Conservation (phyloP, 2,113 vertebrate genomes). For the Nothobranchius kuhntae region DNA sequence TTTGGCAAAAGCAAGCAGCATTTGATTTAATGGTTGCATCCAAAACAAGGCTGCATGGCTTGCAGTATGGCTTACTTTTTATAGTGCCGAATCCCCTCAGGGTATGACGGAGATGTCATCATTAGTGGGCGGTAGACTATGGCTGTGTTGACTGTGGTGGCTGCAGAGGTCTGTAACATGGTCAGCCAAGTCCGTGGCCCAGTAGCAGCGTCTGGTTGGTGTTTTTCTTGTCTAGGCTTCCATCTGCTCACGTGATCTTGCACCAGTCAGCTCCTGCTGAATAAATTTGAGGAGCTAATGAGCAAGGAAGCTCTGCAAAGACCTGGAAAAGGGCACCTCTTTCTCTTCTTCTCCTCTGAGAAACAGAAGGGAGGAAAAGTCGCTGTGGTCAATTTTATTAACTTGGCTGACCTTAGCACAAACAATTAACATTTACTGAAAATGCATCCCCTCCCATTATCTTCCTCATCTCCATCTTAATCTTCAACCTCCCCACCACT, state of each 20-base stretch:
- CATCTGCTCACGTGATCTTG: conserved; percentile 50
- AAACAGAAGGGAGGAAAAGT: conserved; percentile 65
- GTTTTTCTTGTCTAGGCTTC: conserved; percentile 34
- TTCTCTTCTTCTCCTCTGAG: conserved; percentile 58
- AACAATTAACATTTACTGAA: conserved; percentile 89
- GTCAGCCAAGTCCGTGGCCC: conserved; percentile 46
- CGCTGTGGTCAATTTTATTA: conserved; percentile 77
- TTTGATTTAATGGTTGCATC: conserved; percentile 65
- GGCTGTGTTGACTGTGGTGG: conserved; percentile 30
- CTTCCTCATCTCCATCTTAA: conserved; percentile 58
- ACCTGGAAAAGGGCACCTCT: conserved; percentile 78
- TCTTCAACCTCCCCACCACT: conserved; percentile 39
- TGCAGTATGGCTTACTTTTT: conserved; percentile 59
- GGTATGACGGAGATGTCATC: conserved; percentile 64
- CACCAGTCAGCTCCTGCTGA: conserved; percentile 43
- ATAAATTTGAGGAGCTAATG: conserved; percentile 74
- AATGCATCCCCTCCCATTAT: conserved; percentile 72
- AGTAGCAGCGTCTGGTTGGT: conserved; percentile 38
- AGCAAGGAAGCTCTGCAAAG: conserved; percentile 66
- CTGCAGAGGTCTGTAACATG: conserved; percentile 53
- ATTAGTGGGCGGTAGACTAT: conserved; percentile 65
- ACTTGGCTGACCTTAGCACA: conserved; percentile 84
- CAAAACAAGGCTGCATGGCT: conserved; percentile 48
- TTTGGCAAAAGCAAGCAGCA: conserved; percentile 59
- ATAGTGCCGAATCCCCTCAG: conserved; percentile 49